These are phyloP conservation scores for Belgica antarctica DNA, from an alignment of 2,888 invertebrate genomes.

Conservation along the genomic window DNA sequence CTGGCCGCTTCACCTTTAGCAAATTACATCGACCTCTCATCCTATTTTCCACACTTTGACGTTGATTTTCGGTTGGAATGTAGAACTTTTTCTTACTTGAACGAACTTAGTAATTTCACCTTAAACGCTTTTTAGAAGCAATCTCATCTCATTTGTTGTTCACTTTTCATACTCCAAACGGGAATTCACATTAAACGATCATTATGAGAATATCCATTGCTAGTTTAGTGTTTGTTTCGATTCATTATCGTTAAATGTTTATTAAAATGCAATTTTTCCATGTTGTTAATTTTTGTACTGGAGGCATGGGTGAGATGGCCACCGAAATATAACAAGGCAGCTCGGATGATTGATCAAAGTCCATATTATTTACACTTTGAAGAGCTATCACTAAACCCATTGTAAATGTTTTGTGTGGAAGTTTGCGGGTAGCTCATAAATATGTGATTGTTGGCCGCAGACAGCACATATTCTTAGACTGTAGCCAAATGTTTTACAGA, in stretches of 20 bases:
- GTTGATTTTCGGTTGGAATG: neutral
- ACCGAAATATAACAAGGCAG: neutral
- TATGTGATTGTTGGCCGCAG: neutral
- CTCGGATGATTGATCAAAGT: conserved; percentile 1
- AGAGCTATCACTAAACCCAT: neutral
- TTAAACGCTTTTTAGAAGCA: too few relatives aligned
- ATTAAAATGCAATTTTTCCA: conserved; percentile 31
- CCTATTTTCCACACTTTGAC: too few relatives aligned
- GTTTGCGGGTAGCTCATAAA: neutral
- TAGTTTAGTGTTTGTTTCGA: conserved; percentile 26
- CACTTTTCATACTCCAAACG: neutral
- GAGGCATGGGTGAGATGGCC: neutral
- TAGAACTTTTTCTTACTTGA: conserved; percentile 26
- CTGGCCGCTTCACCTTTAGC: too few relatives aligned
- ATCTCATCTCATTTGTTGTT: neutral
- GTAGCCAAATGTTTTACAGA: conserved; percentile 3
- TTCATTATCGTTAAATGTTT: conserved; percentile 33
- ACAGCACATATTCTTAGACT: neutral
- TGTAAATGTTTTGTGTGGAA: neutral
- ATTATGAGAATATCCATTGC: neutral
- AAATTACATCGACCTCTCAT: too few relatives aligned
- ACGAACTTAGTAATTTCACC: too few relatives aligned
- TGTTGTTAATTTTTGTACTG: conserved; percentile 21
- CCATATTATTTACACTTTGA: conserved; percentile 20
- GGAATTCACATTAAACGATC: neutral